These are phyloP conservation scores for Drosophila nigrodunni DNA, from an alignment of 1,140 invertebrate species.

Conservation along the genomic window DNA sequence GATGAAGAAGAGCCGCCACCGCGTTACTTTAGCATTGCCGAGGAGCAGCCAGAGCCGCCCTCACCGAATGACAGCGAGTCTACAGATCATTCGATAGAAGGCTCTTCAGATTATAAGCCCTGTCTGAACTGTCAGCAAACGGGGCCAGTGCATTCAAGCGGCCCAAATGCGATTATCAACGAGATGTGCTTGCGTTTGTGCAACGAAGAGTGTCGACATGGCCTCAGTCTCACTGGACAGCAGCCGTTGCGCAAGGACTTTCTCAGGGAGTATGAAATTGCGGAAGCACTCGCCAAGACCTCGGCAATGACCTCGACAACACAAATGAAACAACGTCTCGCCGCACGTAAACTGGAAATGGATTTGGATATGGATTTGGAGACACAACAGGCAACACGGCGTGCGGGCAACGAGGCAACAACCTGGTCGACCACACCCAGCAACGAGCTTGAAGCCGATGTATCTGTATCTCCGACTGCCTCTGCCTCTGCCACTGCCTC, in stretches of 20 bases:
- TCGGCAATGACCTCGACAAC: constrained; percentile 86
- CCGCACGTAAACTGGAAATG: constrained; percentile 86
- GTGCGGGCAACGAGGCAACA: constrained; percentile 9
- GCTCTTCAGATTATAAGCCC: constrained; percentile 25
- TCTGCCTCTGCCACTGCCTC: constrained; percentile 5
- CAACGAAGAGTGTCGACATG: constrained; percentile 67
- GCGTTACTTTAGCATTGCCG: constrained; percentile 55
- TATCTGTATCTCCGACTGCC: constrained; percentile 4
- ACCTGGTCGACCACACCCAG: constrained; percentile 56
- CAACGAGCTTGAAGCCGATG: constrained; percentile 36
- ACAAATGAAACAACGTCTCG: constrained; percentile 85
- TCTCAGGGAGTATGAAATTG: constrained; percentile 86
- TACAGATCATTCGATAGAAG: not conserved
- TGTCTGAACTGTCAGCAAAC: constrained; percentile 64
- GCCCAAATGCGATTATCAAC: constrained; percentile 54
- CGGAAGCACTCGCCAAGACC: constrained; percentile 87
- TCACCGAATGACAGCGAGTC: constrained; percentile 38
- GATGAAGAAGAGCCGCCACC: constrained; percentile 67
- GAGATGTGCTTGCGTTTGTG: constrained; percentile 77
- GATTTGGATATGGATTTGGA: constrained; percentile 82
- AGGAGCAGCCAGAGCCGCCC: constrained; percentile 54
- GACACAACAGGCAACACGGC: constrained; percentile 27
- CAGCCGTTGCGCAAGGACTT: constrained; percentile 79
- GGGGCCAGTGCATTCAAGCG: constrained; percentile 38
- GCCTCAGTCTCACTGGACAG: constrained; percentile 64